Base-by-base conservation (phyloP, 2,888 invertebrate species). In the Pogonocherus hispidulus region DNA sequence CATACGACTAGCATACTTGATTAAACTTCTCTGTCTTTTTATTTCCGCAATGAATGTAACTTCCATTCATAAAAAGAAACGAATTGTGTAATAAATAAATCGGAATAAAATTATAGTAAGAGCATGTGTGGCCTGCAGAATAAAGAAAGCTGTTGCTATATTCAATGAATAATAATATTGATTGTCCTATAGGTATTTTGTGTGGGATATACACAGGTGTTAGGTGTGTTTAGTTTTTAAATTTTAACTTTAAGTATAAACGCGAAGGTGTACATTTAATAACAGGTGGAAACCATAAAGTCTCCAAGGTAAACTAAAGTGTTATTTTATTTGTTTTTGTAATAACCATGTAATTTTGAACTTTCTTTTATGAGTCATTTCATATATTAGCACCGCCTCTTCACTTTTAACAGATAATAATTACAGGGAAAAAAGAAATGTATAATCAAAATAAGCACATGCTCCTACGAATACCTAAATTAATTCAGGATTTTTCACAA, bases 91-190 rank as follows among this genome's bases (percentile, higher is more conserved):
- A 57, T 57, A 57, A 57, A 57, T 44, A 57, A 23, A 57, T 44
- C 57, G 14, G 57, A 57, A 57, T 57, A 57, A 57, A 55, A 57
- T 57, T 57, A 57, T 57, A 57, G 57, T 57, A 57, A 20, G 46
- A 9, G 16, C 14, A 55, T 57, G 57, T 27, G 46, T 46, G 57
- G 44, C 44, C 57, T 41, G 23, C 23, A 41, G 57, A 46, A 46
- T 46, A 44, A 56, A 57, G 57, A 44, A 44, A 46, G 57, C 41
- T 16, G 56, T 41, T 44, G 46, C 22, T 23, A 23, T 23, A 37
- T 46, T 57, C 57, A 18, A 44, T 57, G 57, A 44, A 56, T 56
- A 56, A 56, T 56, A 56, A 56, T 57, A 57, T 23, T 27, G 4
- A 57, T 57, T 57, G 46, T 57, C 23, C 44, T 9, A 44, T 44